A percentile compares a stretch with the other conserved stretches of the same genome.
phyloP scores from a whole-genome alignment of 2,113 vertebrate genomes.

The Suncus etruscus region DNA sequence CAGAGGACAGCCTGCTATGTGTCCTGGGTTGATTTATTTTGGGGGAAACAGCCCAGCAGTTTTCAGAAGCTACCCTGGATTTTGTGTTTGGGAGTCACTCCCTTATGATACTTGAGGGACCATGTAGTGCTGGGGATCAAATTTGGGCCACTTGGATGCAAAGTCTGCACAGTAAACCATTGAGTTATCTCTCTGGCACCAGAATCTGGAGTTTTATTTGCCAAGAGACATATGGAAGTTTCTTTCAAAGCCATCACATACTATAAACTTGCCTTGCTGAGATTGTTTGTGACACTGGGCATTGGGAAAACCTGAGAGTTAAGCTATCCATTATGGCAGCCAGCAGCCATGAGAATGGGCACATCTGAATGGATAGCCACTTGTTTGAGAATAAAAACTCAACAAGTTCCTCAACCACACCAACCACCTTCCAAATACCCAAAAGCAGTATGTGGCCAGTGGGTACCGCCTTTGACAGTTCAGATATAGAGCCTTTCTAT shows the following conservation, averaged over 20 bases:
- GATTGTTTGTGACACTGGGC: neutral
- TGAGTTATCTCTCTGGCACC: no score
- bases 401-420: neutral
- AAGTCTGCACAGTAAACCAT: no score
- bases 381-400: neutral
- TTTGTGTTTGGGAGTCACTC: no score
- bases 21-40: no score
- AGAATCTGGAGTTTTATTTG: neutral
- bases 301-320: neutral
- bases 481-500: neutral
- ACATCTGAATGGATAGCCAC: no score
- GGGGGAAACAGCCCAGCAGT: no score
- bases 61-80: no score
- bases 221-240: neutral
- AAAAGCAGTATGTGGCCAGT: neutral
- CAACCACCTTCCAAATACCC: neutral
- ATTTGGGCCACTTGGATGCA: no score
- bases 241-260: neutral
- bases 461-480: fast-evolving
- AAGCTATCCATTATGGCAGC: neutral
- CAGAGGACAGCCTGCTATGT: no score
- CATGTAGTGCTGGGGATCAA: no score
- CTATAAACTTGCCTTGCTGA: neutral
- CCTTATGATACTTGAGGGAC: no score
- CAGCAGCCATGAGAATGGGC: neutral